Evolutionary conservation across 2,888 invertebrate species (phyloP).

Genomic region (Mesochorus sp.): DNA sequence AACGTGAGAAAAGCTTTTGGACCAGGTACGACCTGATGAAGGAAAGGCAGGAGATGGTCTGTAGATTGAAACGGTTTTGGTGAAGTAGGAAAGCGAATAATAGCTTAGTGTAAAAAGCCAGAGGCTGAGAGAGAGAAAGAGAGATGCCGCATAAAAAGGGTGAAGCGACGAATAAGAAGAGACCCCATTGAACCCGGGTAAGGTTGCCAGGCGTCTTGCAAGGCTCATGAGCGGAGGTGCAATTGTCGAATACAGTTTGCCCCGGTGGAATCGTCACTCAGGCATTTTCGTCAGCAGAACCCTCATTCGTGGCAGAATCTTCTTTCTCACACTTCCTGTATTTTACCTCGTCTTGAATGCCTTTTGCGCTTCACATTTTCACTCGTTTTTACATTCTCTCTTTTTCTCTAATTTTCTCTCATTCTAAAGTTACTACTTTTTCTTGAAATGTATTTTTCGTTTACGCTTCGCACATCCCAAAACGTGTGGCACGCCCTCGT

Average conservation of each 20-base stretch:
- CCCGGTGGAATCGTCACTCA: constrained; percentile 16
- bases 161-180: constrained; percentile 42
- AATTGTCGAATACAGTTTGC: constrained; percentile 31
- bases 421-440: constrained; percentile 5
- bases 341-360: constrained; percentile 13
- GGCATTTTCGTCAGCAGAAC: constrained; percentile 12
- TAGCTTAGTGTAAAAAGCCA: constrained; percentile 15
- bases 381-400: constrained; percentile 19
- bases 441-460: constrained; percentile 4
- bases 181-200: constrained; percentile 38
- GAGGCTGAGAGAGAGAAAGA: background rate
- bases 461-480: constrained; percentile 24
- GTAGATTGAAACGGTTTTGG: constrained; percentile 51
- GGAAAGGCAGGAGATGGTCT: constrained; percentile 9
- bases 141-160: constrained; percentile 7
- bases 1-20: constrained; percentile 18
- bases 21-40: constrained; percentile 19
- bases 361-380: constrained; percentile 31
- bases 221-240: background rate
- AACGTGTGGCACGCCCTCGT: background rate
- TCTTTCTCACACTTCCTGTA: constrained; percentile 12
- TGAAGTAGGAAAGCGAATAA: constrained; percentile 41
- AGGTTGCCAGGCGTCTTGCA: constrained; percentile 12
- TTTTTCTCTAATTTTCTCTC: background rate
- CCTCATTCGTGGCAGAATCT: constrained; percentile 3